Percentiles rank a stretch among this genome's conserved stretches.
Conservation (phyloP, 2,113 vertebrate species). For the Pelecanus crispus region DNA sequence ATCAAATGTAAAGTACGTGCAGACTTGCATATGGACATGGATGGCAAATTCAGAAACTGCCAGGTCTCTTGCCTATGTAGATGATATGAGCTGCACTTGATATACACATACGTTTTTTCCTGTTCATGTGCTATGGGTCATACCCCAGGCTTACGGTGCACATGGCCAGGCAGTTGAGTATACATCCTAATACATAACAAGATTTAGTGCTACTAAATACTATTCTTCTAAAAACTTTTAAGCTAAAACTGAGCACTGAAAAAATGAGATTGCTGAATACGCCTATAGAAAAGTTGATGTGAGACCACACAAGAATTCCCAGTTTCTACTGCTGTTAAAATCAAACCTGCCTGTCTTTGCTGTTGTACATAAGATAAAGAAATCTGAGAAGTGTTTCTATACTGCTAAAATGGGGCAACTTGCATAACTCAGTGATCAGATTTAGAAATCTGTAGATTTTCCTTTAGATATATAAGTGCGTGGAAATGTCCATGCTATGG, state of each 20-base stretch:
- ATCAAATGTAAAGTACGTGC: background rate
- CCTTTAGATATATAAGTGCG: background rate
- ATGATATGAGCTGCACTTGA: background rate
- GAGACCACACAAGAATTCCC: background rate
- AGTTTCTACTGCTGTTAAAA: background rate
- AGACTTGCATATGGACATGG: background rate
- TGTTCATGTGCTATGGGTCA: accelerated
- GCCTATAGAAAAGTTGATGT: background rate
- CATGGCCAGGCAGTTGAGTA: background rate
- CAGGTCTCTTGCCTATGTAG: background rate
- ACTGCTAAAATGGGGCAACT: background rate
- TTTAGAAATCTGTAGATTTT: background rate
- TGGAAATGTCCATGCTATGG: background rate
- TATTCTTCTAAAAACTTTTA: background rate
- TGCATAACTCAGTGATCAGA: background rate
- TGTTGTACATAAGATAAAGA: background rate
- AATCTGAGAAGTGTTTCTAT: background rate
- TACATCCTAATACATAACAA: background rate
- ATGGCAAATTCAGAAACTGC: background rate
- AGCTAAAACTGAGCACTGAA: background rate
- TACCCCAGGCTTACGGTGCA: background rate
- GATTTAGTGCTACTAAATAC: background rate
- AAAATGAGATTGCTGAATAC: background rate
- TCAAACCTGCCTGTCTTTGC: background rate
- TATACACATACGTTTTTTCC: accelerated